Evolutionary conservation across 2,113 vertebrate genomes (phyloP).

Genomic region (Phyllopteryx taeniolatus): DNA sequence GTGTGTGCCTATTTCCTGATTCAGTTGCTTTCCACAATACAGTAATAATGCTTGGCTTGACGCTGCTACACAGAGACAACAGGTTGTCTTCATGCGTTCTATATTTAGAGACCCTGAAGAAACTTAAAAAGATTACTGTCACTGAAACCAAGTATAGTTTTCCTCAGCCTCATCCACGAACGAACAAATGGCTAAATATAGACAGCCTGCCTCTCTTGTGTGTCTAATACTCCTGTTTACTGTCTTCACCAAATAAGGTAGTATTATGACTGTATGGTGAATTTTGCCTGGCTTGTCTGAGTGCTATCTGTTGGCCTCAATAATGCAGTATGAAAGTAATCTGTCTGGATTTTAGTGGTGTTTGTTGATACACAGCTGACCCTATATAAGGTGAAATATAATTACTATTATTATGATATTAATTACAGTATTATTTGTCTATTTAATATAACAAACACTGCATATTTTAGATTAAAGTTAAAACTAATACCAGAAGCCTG

Average conservation of each 20-base stretch:
- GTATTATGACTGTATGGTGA: background rate
- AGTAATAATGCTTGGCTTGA: background rate
- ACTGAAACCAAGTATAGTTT: constrained; percentile 2
- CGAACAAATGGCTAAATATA: constrained; percentile 8
- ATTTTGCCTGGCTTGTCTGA: background rate
- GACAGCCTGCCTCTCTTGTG: background rate
- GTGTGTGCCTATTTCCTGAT: background rate
- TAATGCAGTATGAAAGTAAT: no score
- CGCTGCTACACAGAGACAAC: background rate
- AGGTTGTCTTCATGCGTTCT: constrained; percentile 18
- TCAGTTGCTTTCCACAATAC: background rate
- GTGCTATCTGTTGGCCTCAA: no score
- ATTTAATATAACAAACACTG: no score
- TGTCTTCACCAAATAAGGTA: constrained; percentile 1
- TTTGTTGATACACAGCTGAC: no score
- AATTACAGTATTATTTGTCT: no score
- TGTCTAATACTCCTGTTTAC: background rate
- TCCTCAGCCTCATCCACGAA: constrained; percentile 3
- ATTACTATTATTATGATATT: background rate
- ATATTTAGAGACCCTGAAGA: constrained; percentile 18
- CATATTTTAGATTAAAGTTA: no score
- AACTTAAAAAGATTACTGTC: constrained; percentile 22
- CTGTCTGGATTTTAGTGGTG: no score
- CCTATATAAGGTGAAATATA: background rate
- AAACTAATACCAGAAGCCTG: no score